Percentiles rank a stretch among this genome's conserved stretches.
Evolutionary conservation across 1,140 invertebrate genomes (phyloP).

Genomic region (Hydropsyche tenuis): DNA sequence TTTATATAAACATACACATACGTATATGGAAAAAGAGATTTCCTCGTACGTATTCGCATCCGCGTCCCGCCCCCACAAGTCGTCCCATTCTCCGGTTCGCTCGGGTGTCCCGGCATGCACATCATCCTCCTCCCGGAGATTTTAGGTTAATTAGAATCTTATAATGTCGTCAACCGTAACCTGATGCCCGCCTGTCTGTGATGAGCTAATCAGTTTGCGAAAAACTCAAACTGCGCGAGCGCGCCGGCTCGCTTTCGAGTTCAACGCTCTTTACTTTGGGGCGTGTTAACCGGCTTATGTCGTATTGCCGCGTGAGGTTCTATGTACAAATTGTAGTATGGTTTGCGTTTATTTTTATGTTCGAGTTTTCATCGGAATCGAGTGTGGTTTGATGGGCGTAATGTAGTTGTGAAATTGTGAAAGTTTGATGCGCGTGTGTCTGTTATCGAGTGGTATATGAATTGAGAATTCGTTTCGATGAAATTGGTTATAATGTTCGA

Average conservation of each 20-base stretch:
- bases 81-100: not conserved
- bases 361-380: too few relatives aligned
- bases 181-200: slow-evolving; percentile 30
- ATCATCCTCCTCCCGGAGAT: slow-evolving; percentile 22
- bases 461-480: too few relatives aligned
- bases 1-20: too few relatives aligned
- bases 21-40: too few relatives aligned
- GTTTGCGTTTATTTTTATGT: too few relatives aligned
- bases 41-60: too few relatives aligned
- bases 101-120: not conserved
- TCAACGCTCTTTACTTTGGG: not conserved
- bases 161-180: slow-evolving; percentile 43
- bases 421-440: too few relatives aligned
- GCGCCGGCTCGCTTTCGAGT: not conserved
- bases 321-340: not conserved
- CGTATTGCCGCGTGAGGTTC: not conserved
- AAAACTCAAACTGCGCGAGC: not conserved
- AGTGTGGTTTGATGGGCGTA: too few relatives aligned
- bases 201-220: slow-evolving; percentile 14
- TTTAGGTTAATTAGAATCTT: slow-evolving; percentile 47
- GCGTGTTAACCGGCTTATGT: not conserved
- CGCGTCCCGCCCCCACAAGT: not conserved
- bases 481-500: too few relatives aligned
- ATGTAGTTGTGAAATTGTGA: too few relatives aligned
- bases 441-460: too few relatives aligned